Base-by-base conservation (phyloP, 2,797 vertebrate species). In the Synanceia verrucosa region DNA sequence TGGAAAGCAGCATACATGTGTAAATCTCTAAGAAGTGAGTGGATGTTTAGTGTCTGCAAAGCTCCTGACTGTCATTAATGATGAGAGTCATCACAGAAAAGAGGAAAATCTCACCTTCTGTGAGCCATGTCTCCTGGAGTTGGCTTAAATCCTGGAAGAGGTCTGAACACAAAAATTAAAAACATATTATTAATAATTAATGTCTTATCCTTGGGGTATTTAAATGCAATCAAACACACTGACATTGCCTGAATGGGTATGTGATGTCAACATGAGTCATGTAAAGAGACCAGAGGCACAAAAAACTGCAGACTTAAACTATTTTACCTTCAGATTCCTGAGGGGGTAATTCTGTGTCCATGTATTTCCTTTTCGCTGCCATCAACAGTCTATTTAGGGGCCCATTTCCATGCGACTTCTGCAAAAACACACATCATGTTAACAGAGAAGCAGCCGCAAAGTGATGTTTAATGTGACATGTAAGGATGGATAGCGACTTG, bases 121-220 rank as follows among this genome's bases (percentile, higher is more conserved):
- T 93, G 78, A 99, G 95, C 98, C 98, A 99, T 24, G 97, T 96
- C 94, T 99, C 97, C 88, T 99, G 98, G 83, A 99, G 95, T 90
- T 95, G 97, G 92, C 95, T 95, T 94, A 99, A 90, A 92, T 99
- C 97, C 91, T 98, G 98, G 95, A 99, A 99, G 84, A 98, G 97
- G 82, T 98, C 97, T 99, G 93, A 52, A 77, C 51, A 83, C 65
- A 84, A 79, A 71, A 14, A 76, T 2, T 46, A 28, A 68, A 47
- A 39, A 12, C 5, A 77, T 43, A 58, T 4, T 18, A 10, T 16
- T 7, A 33, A 19, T 50, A 55, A n/a, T 7, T 18, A n/a, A n/a
- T n/a, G n/a, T 26, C 31, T 50, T n/a, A 23, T 21, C 5, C 37
- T 2, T 1, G 0, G 24, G n/a, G 12, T 24, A 21, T 47, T 34